Base-by-base conservation (phyloP, 2,888 invertebrate species). In the Lithophane ornitopus region DNA sequence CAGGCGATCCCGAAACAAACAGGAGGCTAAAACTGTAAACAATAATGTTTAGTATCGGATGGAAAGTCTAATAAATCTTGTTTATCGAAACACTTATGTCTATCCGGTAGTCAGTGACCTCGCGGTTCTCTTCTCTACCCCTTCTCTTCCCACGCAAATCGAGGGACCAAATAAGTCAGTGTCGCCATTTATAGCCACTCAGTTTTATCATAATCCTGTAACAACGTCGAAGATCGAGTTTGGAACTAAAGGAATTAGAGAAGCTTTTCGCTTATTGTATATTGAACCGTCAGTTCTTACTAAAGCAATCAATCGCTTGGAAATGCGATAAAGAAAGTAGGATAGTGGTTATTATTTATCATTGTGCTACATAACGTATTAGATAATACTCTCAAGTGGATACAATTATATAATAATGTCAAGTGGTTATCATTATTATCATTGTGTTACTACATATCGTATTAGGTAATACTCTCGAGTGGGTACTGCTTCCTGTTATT, bases 141-240 rank as follows among this genome's bases (percentile, higher is more conserved):
- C 34, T 81, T 39, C n/a, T 62, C 70, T 68, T 78, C 81, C 70
- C 81, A 81, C 81, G 74, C 49, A 11, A 56, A 63, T 70, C 41
- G 70, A 14, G 22, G 12, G 16, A 34, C 63, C 56, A 58, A 71
- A 77, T 63, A 41, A 71, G 14, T 46, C 26, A 34, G n/a, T 62
- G 46, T 54, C 62, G 28, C 11, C 54, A 46, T 63, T 34, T 49
- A 56, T 12, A 76, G 11, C n/a, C 2, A 54, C 0, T 19, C 22
- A 2, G 19, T 63, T 56, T 70, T 46, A 62, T n/a, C n/a, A n/a
- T 46, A 34, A 75, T 41, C 16, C 19, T 44, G 49, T 28, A 67
- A 28, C 22, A 66, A 12, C 14, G 19, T 54, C 26, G 3, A 56
- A n/a, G 1, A 71, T 52, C 16, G 12, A 56, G 28, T 7, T 39